Conservation (phyloP, 2,113 vertebrate genomes). For the Formicarius rufipectus region DNA sequence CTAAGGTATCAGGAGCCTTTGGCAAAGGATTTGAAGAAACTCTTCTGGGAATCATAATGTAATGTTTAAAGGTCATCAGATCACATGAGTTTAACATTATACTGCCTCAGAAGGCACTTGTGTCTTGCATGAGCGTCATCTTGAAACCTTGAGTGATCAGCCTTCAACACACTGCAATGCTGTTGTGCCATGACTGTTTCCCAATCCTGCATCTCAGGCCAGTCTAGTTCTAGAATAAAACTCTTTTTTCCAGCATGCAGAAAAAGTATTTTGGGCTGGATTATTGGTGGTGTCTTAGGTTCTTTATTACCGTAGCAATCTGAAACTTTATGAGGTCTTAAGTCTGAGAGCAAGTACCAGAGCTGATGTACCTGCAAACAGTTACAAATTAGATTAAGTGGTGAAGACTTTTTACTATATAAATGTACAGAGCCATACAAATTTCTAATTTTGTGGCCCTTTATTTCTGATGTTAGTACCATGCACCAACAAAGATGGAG, state of each 20-base stretch:
- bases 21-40: background rate
- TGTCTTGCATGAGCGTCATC: background rate
- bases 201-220: background rate
- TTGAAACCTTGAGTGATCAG: background rate
- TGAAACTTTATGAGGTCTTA: background rate
- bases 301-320: background rate
- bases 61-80: background rate
- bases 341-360: background rate
- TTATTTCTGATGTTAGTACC: background rate
- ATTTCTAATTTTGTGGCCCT: background rate
- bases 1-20: background rate
- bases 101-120: background rate
- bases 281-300: background rate
- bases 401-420: background rate
- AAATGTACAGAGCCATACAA: background rate
- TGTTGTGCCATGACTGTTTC: background rate
- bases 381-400: background rate
- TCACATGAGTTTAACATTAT: background rate
- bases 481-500: background rate
- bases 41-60: background rate
- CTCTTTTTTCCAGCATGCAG: background rate
- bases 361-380: background rate
- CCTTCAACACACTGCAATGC: background rate
- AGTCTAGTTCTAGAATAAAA: background rate
- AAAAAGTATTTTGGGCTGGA: background rate